Evolutionary conservation across 2,797 vertebrate genomes (phyloP).

Genomic region (Coluber constrictor): DNA sequence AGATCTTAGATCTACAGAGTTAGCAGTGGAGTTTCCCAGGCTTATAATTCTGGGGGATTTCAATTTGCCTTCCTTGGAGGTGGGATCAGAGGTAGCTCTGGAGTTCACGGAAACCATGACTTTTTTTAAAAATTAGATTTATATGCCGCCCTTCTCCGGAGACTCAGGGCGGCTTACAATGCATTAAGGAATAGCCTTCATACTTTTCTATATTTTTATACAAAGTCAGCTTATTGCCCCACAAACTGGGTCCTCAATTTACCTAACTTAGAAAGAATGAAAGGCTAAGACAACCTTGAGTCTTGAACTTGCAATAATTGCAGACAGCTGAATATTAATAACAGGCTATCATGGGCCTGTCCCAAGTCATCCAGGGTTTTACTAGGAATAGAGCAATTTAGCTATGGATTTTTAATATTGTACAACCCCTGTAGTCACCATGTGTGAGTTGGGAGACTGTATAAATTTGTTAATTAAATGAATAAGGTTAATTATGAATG

Average conservation of each 20-base stretch:
- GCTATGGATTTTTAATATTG: background rate
- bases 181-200: too few relatives aligned
- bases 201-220: too few relatives aligned
- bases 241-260: too few relatives aligned
- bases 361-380: background rate
- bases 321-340: too few relatives aligned
- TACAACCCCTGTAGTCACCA: background rate
- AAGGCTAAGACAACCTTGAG: too few relatives aligned
- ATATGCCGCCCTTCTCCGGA: too few relatives aligned
- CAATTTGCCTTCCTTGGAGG: background rate
- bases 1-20: background rate
- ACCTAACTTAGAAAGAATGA: too few relatives aligned
- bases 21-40: background rate
- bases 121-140: background rate
- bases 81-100: background rate
- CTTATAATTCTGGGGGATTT: background rate
- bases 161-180: too few relatives aligned
- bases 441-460: background rate
- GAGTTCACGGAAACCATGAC: background rate
- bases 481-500: background rate
- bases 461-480: background rate
- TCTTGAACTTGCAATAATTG: too few relatives aligned
- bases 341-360: background rate
- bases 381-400: background rate
- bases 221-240: too few relatives aligned